phyloP scores from a whole-genome alignment of 2,113 vertebrate genomes.

The Larimichthys crocea region DNA sequence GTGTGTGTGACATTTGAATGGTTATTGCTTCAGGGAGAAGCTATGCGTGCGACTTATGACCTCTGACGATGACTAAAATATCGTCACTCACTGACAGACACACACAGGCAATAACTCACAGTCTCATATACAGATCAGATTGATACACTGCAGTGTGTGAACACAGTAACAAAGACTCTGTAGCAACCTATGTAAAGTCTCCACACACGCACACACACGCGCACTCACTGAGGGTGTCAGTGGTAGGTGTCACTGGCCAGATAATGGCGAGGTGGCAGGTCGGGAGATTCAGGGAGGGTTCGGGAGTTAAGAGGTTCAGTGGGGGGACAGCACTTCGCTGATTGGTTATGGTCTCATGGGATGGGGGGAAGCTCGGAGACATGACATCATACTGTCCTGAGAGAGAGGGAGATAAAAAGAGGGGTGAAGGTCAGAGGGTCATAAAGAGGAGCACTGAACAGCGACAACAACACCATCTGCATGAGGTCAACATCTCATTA shows the following conservation, averaged over 20 bases:
- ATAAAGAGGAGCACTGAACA: constrained; percentile 3
- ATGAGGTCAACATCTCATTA: constrained; percentile 38
- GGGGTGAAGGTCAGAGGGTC: constrained; percentile 52
- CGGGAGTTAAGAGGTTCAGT: constrained; percentile 71
- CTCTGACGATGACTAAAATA: constrained; percentile 29
- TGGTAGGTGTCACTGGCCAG: constrained; percentile 47
- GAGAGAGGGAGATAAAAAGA: not conserved
- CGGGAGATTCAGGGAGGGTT: constrained; percentile 48
- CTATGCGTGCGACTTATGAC: constrained; percentile 7
- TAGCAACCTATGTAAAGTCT: not conserved
- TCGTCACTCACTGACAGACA: constrained; percentile 18
- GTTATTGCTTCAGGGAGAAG: constrained; percentile 4
- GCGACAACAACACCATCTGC: constrained; percentile 34
- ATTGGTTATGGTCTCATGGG: constrained; percentile 72
- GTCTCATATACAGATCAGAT: constrained; percentile 22
- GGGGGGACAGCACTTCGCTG: constrained; percentile 74
- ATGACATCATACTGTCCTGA: constrained; percentile 75
- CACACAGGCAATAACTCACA: constrained; percentile 14
- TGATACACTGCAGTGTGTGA: constrained; percentile 23
- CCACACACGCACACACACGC: not conserved
- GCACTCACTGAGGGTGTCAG: not conserved
- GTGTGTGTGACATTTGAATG: not conserved
- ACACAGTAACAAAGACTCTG: not conserved
- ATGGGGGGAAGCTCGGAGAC: constrained; percentile 46
- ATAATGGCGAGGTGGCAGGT: constrained; percentile 65